Percentiles rank a stretch among this genome's conserved stretches.
These are phyloP conservation scores for Julus scanicus DNA, from an alignment of 2,888 invertebrate genomes.

Conservation along the genomic window DNA sequence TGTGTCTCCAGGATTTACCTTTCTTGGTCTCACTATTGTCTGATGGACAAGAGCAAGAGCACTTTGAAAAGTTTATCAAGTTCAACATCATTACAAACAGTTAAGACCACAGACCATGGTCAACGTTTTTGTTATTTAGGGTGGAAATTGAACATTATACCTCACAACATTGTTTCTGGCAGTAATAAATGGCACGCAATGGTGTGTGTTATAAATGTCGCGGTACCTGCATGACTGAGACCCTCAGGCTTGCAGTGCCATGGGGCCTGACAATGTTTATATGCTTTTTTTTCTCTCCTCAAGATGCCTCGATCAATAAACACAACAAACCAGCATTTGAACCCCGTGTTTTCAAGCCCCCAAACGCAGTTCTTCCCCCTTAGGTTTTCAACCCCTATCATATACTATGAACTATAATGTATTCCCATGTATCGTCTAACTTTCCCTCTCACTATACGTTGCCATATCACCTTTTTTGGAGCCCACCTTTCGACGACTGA, in stretches of 20 bases:
- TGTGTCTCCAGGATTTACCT: neutral
- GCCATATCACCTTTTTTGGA: neutral
- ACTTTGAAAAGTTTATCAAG: neutral
- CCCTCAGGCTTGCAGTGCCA: neutral
- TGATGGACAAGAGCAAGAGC: neutral
- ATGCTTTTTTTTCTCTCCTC: neutral
- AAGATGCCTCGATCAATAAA: neutral
- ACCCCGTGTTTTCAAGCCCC: neutral
- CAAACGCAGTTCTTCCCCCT: neutral
- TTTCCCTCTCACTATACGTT: neutral
- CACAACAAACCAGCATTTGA: constrained; percentile 1
- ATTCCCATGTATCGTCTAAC: neutral
- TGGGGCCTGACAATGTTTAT: neutral
- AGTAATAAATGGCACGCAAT: neutral
- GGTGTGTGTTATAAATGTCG: neutral
- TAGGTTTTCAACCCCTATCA: neutral
- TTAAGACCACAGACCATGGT: neutral
- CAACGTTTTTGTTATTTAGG: neutral
- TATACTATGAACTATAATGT: neutral
- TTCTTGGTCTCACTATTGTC: neutral
- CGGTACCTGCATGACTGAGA: neutral
- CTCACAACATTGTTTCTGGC: neutral
- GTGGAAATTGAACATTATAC: neutral
- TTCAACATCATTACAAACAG: no score
- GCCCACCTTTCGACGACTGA: neutral